Percentiles rank a stretch among this genome's conserved stretches.
Evolutionary conservation across 1,140 invertebrate genomes (phyloP).

Genomic region (Anoplolepis gracilipes): DNA sequence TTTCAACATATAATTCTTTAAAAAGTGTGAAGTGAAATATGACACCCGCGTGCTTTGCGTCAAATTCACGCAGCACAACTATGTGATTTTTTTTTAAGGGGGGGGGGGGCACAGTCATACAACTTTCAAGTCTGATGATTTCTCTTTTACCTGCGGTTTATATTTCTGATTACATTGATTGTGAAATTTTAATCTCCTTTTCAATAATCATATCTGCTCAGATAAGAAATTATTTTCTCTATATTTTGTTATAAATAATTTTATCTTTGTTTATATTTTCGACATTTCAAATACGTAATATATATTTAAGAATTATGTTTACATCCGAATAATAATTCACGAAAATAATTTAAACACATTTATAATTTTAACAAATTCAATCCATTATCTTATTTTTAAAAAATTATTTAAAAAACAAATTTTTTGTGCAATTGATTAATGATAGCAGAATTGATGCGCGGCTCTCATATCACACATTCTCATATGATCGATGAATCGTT

Average conservation of each 20-base stretch:
- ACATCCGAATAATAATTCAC: too few relatives aligned
- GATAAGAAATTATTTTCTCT: neutral
- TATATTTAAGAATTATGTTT: too few relatives aligned
- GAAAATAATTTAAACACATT: neutral
- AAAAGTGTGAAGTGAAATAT: neutral
- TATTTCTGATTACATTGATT: neutral
- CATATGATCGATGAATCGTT: neutral
- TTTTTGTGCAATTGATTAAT: neutral
- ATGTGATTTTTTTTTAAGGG: neutral
- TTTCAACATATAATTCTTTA: neutral
- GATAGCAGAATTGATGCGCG: neutral
- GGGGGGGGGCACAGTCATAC: neutral
- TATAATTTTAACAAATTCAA: neutral
- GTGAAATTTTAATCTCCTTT: constrained; percentile 2
- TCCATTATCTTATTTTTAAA: neutral
- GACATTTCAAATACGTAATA: too few relatives aligned
- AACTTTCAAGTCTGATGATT: neutral
- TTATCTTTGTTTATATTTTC: neutral
- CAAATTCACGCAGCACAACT: neutral
- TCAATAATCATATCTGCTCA: neutral
- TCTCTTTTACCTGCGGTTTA: neutral
- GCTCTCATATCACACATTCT: neutral
- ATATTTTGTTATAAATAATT: constrained; percentile 1
- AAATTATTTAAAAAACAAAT: neutral
- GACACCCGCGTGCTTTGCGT: neutral